A percentile compares a stretch with the other conserved stretches of the same genome.
Evolutionary conservation across 64 coral and sea anemone species (phyloP).

Genomic region (Trachythela sp.): DNA sequence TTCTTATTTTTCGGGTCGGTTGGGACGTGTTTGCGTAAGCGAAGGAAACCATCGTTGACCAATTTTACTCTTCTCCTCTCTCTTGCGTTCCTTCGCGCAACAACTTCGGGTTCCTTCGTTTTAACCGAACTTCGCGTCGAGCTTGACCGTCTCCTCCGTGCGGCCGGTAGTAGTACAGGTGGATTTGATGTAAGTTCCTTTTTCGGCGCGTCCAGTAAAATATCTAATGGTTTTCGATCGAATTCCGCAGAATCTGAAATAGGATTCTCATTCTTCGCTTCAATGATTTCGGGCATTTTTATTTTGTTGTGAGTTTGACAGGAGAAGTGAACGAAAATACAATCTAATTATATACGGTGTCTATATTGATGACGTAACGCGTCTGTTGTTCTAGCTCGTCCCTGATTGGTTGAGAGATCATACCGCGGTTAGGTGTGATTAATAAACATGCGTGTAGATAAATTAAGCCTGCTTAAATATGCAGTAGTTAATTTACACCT

Average conservation of each 20-base stretch:
- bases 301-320: neutral
- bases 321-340: neutral
- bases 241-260: neutral
- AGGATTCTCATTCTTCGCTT: neutral
- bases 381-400: neutral
- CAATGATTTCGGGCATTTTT: neutral
- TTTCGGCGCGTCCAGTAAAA: neutral
- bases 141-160: neutral
- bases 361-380: neutral
- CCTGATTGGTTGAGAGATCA: neutral
- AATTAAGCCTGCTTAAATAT: too few relatives aligned
- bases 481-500: too few relatives aligned
- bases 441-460: too few relatives aligned
- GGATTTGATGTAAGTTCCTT: neutral
- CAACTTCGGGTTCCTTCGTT: conserved; percentile 97
- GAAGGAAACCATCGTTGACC: conserved; percentile 92
- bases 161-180: neutral
- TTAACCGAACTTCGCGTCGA: conserved; percentile 58
- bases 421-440: too few relatives aligned
- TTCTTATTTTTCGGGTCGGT: conserved; percentile 99
- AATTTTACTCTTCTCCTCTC: conserved; percentile 93
- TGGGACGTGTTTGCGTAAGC: conserved; percentile 91
- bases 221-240: neutral
- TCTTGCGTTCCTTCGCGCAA: conserved; percentile 83
- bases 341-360: neutral